Conservation (phyloP, 2,113 vertebrate genomes). For the Percopsis transmontana region DNA sequence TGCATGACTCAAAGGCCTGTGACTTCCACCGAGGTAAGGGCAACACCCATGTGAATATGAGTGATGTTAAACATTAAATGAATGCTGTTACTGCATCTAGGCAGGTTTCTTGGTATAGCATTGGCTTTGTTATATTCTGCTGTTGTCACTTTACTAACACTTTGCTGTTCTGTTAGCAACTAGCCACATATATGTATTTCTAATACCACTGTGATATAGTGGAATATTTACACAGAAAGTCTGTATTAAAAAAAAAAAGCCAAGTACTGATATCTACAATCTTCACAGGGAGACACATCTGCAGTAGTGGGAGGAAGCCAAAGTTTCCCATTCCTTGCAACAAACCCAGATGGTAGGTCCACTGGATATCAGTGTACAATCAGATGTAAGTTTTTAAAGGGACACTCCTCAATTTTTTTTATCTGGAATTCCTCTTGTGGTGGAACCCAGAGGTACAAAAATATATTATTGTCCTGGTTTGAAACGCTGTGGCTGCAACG, state of each 20-base stretch:
- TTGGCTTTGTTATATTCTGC: background rate
- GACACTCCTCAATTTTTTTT: background rate
- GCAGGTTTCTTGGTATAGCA: too few relatives aligned
- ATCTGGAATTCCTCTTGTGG: background rate
- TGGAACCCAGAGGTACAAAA: background rate
- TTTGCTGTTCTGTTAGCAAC: background rate
- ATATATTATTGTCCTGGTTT: background rate
- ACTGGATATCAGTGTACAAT: background rate
- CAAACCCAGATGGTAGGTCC: slow-evolving; percentile 53
- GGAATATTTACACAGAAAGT: too few relatives aligned
- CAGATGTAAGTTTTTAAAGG: background rate
- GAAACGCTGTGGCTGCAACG: too few relatives aligned
- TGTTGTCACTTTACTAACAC: background rate
- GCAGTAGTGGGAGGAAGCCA: background rate
- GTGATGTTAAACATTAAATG: background rate
- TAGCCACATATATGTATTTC: background rate
- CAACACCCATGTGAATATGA: background rate
- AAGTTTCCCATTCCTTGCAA: background rate
- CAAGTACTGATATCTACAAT: slow-evolving; percentile 15
- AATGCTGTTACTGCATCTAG: background rate
- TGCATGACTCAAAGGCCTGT: background rate
- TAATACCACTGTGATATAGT: background rate
- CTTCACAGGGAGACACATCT: slow-evolving; percentile 30
- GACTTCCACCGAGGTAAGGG: slow-evolving; percentile 24
- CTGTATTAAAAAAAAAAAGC: background rate